Evolutionary conservation across 2,797 vertebrate species (phyloP), one percentile per base, ranked within the genome.

Genomic region (Lagodon rhomboides): DNA sequence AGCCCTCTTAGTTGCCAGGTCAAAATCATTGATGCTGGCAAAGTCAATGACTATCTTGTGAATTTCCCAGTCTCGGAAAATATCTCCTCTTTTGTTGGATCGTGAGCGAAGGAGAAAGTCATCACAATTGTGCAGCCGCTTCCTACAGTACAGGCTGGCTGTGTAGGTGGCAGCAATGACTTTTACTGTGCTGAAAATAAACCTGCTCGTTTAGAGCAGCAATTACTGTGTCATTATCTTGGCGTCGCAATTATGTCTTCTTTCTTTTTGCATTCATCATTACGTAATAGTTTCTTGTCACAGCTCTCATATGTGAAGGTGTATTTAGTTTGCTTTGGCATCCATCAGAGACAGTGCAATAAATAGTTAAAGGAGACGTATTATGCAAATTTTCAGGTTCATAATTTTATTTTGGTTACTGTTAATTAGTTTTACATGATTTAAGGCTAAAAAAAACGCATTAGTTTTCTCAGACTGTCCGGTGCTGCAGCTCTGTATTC

Each of bases 171-270:
- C 34, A 51, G 67, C 68, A 64, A 70, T 86, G 87, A 87, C 82
- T 92, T 92, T 84, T 82, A 80, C 79, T 38, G 71, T 30, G 83
- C 89, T 88, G 70, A 87, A 93, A 93, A 94, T 93, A 93, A 91
- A 79, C 81, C 80, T 89, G 79, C 87, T 76, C 80, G 79, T 85
- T 87, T 83, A 84, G 61, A 76, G 87, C 70, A 75, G 85, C 87
- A 93, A 93, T 94, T 93, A 93, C 77, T 65, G 43, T 87, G 85
- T 91, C 82, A 90, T 90, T 84, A 90, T 89, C 78, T 68, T 79
- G 76, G 49, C 55, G 3, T 77, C 75, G 83, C 83, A 92, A 90
- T 94, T 90, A 93, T 80, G 59, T 11, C n/a, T 46, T 46, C 41
- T 85, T 89, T 84, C 67, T 85, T 82, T 61, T 59, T 54, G 66